A percentile compares a stretch with the other conserved stretches of the same genome.
Conservation (phyloP, 2,113 vertebrate species). For the zebrafish (Danio rerio) region GRCz12tu NC_133184.1:41928501-41929000, state of each 20-base stretch:
- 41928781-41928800: constrained; percentile 15
- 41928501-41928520: constrained; percentile 6
- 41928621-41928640: neutral
- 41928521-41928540: constrained; percentile 5
- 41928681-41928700: constrained; percentile 24
- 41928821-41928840: constrained; percentile 7
- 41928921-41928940: neutral
- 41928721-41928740: constrained; percentile 9
- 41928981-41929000: neutral
- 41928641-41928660: constrained; percentile 11
- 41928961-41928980: neutral
- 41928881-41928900: neutral
- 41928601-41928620: constrained; percentile 12
- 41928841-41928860: neutral
- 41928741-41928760: constrained; percentile 8
- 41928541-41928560: constrained; percentile 14
- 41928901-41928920: constrained; percentile 9
- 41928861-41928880: neutral
- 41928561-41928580: constrained; percentile 21
- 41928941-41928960: neutral
- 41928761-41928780: neutral
- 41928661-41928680: constrained; percentile 18
- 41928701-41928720: constrained; percentile 21
- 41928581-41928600: neutral
- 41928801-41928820: neutral